A percentile compares a stretch with the other conserved stretches of the same genome.
Evolutionary conservation across 2,888 invertebrate species (phyloP).

Genomic region (Teleogryllus oceanicus): DNA sequence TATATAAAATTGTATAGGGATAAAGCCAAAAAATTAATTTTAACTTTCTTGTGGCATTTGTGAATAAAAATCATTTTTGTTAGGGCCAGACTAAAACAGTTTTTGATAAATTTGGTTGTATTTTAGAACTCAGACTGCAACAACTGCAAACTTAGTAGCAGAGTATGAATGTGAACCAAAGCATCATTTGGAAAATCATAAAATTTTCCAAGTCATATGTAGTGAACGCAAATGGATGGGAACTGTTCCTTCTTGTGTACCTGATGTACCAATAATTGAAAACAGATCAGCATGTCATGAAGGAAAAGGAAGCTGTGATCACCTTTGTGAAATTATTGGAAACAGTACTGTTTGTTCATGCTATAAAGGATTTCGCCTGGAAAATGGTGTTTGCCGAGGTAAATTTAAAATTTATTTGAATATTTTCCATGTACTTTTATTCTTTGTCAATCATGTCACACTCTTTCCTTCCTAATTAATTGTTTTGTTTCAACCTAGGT

Average conservation of each 20-base stretch:
- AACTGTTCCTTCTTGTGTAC: slow-evolving; percentile 24
- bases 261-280: neutral
- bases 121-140: neutral
- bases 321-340: slow-evolving; percentile 30
- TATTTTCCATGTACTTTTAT: no score
- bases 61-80: no score
- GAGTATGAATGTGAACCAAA: slow-evolving; percentile 27
- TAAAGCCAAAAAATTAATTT: no score
- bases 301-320: slow-evolving; percentile 30
- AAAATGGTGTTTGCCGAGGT: slow-evolving; percentile 31
- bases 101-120: no score
- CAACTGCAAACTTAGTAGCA: slow-evolving; percentile 23
- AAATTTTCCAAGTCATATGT: slow-evolving; percentile 21
- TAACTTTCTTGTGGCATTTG: no score
- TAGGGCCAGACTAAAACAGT: no score
- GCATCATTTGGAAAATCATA: slow-evolving; percentile 24
- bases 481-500: neutral
- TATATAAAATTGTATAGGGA: no score
- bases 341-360: slow-evolving; percentile 31
- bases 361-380: slow-evolving; percentile 30
- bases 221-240: slow-evolving; percentile 25
- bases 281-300: neutral
- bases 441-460: no score
- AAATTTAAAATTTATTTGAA: neutral
- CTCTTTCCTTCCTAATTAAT: no score